Evolutionary conservation across 2,888 invertebrate species (phyloP).

Genomic region (Macropis europaea): DNA sequence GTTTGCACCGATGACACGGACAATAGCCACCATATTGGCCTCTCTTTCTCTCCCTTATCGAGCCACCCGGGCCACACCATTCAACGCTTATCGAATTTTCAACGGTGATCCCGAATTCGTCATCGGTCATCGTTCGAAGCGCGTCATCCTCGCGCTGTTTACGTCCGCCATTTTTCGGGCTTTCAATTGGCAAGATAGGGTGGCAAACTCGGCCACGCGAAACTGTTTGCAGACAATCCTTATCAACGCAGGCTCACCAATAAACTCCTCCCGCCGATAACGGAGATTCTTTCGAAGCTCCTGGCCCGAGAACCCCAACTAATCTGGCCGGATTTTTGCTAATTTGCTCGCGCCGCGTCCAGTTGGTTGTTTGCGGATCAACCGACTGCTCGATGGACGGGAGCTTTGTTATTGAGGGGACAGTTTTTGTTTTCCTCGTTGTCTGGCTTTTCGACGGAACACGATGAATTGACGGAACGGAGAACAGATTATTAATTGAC

Average conservation of each 20-base stretch:
- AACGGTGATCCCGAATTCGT: neutral
- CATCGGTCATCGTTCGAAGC: neutral
- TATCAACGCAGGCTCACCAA: neutral
- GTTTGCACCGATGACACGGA: too few species aligned
- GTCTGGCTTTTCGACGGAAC: too few species aligned
- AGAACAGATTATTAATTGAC: too few species aligned
- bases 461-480: too few species aligned
- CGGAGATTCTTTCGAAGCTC: slow-evolving; percentile 2
- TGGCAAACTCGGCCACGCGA: neutral
- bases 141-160: neutral
- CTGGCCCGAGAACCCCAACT: neutral
- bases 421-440: too few species aligned
- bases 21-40: too few species aligned
- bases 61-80: neutral
- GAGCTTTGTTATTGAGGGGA: too few species aligned
- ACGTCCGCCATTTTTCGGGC: neutral
- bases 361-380: too few species aligned
- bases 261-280: slow-evolving; percentile 6
- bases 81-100: neutral
- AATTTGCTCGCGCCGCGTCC: too few species aligned
- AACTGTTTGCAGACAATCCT: neutral
- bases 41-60: too few species aligned
- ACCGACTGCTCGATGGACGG: too few species aligned
- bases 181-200: neutral
- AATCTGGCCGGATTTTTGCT: neutral